These are phyloP conservation scores for Rhynchophorus ferrugineus DNA, from an alignment of 1,140 invertebrate species.

Conservation along the genomic window DNA sequence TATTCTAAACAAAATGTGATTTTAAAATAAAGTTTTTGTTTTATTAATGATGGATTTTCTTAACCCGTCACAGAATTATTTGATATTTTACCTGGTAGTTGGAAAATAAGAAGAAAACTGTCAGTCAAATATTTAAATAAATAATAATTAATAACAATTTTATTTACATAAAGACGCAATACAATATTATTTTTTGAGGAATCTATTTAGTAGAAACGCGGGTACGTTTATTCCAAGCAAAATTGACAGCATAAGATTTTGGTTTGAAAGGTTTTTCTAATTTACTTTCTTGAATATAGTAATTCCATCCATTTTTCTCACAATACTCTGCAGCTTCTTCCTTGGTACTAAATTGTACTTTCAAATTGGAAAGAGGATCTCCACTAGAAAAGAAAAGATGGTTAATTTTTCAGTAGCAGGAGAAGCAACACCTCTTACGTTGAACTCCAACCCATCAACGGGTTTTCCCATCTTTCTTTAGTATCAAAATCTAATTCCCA, in stretches of 20 bases:
- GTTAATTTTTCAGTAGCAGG: too few species aligned
- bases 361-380: slow-evolving; percentile 91
- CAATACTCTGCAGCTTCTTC: slow-evolving; percentile 90
- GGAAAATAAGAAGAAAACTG: too few species aligned
- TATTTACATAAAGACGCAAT: neutral
- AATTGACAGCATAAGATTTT: slow-evolving; percentile 92
- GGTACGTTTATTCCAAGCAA: slow-evolving; percentile 93
- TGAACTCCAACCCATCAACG: slow-evolving; percentile 95
- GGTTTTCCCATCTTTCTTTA: slow-evolving; percentile 96
- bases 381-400: slow-evolving; percentile 65
- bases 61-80: too few species aligned
- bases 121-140: too few species aligned
- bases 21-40: slow-evolving; percentile 25
- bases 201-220: slow-evolving; percentile 88
- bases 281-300: slow-evolving; percentile 68
- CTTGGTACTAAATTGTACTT: slow-evolving; percentile 68
- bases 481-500: slow-evolving; percentile 98
- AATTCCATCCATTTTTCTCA: slow-evolving; percentile 92
- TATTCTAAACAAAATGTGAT: slow-evolving; percentile 23
- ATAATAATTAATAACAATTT: neutral
- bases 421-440: slow-evolving; percentile 53
- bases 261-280: slow-evolving; percentile 63
- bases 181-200: neutral
- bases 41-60: slow-evolving; percentile 8
- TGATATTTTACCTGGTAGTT: too few species aligned